Evolutionary conservation across 2,888 invertebrate genomes (phyloP).

Genomic region (Tinea semifulvella): DNA sequence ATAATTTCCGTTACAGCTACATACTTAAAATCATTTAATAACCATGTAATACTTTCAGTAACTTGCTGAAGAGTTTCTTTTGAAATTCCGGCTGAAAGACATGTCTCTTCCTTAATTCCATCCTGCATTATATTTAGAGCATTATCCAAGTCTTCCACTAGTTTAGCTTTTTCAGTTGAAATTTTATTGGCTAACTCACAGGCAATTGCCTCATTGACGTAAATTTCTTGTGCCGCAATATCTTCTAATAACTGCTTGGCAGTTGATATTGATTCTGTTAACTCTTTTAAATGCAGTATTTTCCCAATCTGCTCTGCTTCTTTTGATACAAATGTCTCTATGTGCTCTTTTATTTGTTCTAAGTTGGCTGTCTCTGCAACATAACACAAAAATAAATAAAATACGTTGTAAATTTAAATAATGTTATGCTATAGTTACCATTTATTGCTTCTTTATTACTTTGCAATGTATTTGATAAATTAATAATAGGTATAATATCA

Average conservation of each 20-base stretch:
- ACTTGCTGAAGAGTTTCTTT: neutral
- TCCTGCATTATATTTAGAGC: conserved; percentile 1
- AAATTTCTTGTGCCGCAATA: neutral
- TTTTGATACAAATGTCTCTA: neutral
- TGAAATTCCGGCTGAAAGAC: neutral
- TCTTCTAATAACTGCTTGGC: neutral
- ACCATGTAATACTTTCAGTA: neutral
- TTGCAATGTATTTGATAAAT: too few relatives aligned
- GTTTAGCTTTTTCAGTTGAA: neutral
- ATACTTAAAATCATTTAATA: conserved; percentile 1
- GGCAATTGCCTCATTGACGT: neutral
- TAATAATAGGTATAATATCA: too few relatives aligned
- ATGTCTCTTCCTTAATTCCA: neutral
- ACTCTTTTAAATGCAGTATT: neutral
- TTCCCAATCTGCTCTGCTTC: neutral
- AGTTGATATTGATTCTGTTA: neutral
- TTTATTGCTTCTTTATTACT: too few relatives aligned
- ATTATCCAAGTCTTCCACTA: neutral
- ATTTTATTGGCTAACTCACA: neutral
- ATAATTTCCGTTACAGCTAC: neutral
- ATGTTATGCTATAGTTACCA: too few relatives aligned
- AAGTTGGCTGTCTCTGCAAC: neutral
- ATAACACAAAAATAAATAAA: too few relatives aligned
- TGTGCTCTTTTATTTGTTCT: neutral
- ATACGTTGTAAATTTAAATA: too few relatives aligned